phyloP scores from a whole-genome alignment of 2,113 vertebrate genomes.

The Rhinichthys klamathensis region DNA sequence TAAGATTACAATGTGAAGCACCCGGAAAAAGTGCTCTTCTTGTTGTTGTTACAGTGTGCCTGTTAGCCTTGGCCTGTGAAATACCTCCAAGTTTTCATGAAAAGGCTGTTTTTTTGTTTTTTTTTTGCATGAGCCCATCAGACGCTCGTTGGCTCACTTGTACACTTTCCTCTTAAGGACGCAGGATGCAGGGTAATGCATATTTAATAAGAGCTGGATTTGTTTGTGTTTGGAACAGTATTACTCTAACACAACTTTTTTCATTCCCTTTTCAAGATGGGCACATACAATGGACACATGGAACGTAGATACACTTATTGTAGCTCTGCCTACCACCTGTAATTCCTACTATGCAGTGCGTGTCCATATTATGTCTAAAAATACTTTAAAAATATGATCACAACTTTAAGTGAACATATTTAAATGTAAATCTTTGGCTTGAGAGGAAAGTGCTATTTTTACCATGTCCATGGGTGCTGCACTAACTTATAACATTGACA shows the following conservation, averaged over 20 bases:
- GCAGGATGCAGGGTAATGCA: slow-evolving; percentile 59
- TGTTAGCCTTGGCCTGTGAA: slow-evolving; percentile 50
- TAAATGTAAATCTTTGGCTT: no score
- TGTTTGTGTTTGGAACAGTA: slow-evolving; percentile 57
- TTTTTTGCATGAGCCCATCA: slow-evolving; percentile 11
- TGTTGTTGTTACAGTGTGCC: slow-evolving; percentile 26
- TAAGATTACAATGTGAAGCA: slow-evolving; percentile 33
- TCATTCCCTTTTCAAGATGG: slow-evolving; percentile 36
- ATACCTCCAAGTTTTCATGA: slow-evolving; percentile 44
- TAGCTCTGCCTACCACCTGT: not conserved
- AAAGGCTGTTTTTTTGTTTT: slow-evolving; percentile 38
- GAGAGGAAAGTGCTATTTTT: no score
- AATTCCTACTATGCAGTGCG: no score
- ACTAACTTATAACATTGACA: no score
- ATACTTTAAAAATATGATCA: no score
- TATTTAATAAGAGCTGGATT: slow-evolving; percentile 67
- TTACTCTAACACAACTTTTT: slow-evolving; percentile 52
- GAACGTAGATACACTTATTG: slow-evolving; percentile 1
- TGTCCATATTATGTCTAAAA: no score
- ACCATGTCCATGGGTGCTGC: no score
- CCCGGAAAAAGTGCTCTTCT: slow-evolving; percentile 11
- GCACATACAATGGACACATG: slow-evolving; percentile 9
- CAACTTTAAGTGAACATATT: no score
- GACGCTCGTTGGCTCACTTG: slow-evolving; percentile 34
- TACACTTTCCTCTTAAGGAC: slow-evolving; percentile 63